Conservation (phyloP, 2,113 vertebrate genomes). For the Microtus pennsylvanicus region DNA sequence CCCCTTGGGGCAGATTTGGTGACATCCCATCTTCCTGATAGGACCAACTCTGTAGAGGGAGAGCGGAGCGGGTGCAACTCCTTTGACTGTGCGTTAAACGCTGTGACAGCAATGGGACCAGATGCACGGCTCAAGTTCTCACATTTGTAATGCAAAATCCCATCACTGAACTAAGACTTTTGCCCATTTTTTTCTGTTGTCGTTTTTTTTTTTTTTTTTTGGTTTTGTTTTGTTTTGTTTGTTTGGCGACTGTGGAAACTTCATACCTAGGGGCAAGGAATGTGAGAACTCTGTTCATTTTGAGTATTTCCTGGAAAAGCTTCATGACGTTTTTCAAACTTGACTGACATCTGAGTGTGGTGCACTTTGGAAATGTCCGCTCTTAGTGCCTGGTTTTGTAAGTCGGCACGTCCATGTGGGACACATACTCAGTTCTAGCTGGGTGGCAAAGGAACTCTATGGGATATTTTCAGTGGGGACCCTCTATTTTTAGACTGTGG, state of each 20-base stretch:
- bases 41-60: slow-evolving; percentile 4
- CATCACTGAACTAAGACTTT: not conserved
- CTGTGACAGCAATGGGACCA: slow-evolving; percentile 28
- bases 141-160: slow-evolving; percentile 46
- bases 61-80: slow-evolving; percentile 35
- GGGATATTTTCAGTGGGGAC: not conserved
- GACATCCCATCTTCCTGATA: not conserved
- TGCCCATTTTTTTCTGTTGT: not conserved
- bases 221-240: not conserved
- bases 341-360: not conserved
- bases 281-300: not conserved
- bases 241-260: not conserved
- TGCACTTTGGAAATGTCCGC: slow-evolving; percentile 2
- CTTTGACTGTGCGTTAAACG: not conserved
- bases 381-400: not conserved
- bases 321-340: slow-evolving; percentile 15
- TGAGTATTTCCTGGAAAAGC: not conserved
- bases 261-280: not conserved
- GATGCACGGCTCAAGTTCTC: slow-evolving; percentile 25
- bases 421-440: not conserved
- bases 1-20: not conserved
- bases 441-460: slow-evolving; percentile 16
- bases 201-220: not conserved
- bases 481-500: not conserved
- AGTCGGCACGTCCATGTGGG: not conserved